Evolutionary conservation across 2,888 invertebrate species (phyloP).

Genomic region (Artemia sinica): DNA sequence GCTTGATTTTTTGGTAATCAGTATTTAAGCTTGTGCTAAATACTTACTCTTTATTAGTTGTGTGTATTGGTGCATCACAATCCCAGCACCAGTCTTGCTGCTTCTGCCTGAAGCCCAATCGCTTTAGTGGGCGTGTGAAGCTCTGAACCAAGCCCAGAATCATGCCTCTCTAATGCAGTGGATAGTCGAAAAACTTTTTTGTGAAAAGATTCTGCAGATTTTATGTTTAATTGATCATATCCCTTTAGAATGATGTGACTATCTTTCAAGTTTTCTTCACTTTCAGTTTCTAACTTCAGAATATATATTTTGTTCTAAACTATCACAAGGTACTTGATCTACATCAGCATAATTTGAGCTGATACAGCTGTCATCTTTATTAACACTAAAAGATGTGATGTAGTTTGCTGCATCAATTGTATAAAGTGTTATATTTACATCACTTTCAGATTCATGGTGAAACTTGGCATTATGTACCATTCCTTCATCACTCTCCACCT

Average conservation of each 20-base stretch:
- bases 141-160: constrained; percentile 5
- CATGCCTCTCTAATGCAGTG: not conserved
- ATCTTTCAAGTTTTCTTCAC: not conserved
- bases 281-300: not conserved
- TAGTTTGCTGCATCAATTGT: constrained; percentile 10
- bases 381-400: constrained; percentile 2
- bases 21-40: not conserved
- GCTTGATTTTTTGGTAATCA: too few relatives aligned
- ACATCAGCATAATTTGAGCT: not conserved
- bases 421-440: too few relatives aligned
- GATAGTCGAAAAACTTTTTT: not conserved
- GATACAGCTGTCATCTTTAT: not conserved
- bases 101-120: not conserved
- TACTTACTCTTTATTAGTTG: constrained; percentile 9
- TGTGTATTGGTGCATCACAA: constrained; percentile 11
- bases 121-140: constrained; percentile 3
- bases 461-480: not conserved
- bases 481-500: not conserved
- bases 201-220: not conserved
- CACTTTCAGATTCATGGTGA: too few relatives aligned
- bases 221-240: not conserved
- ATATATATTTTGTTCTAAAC: constrained; percentile 1
- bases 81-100: constrained; percentile 11
- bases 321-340: not conserved
- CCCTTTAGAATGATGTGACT: not conserved